Conservation (phyloP, 2,888 invertebrate genomes). For the Harpalus rubripes region DNA sequence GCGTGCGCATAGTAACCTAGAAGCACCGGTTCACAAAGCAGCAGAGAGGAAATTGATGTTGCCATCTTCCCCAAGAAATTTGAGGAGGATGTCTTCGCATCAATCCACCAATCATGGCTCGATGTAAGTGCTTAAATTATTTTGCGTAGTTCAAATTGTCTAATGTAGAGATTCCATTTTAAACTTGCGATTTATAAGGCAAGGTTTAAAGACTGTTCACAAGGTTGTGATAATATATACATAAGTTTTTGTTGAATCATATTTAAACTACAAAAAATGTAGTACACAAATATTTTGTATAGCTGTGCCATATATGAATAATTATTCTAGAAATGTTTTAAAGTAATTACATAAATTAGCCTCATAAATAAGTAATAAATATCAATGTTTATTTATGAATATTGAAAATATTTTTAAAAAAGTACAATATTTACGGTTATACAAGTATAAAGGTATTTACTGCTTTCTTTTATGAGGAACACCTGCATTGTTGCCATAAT, state of each 20-base stretch:
- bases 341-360: background rate
- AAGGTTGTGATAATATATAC: slow-evolving; percentile 34
- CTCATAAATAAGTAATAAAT: no score
- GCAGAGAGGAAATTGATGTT: slow-evolving; percentile 43
- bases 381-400: background rate
- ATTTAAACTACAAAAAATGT: slow-evolving; percentile 4
- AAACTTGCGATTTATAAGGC: background rate
- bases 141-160: slow-evolving; percentile 8
- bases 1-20: slow-evolving; percentile 51
- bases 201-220: slow-evolving; percentile 25
- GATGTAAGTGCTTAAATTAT: slow-evolving; percentile 56
- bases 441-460: background rate
- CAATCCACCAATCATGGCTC: slow-evolving; percentile 64
- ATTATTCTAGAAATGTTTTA: background rate
- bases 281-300: background rate
- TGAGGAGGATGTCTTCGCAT: slow-evolving; percentile 42
- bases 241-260: slow-evolving; percentile 19
- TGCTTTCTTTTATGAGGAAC: background rate
- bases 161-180: slow-evolving; percentile 40
- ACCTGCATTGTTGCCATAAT: background rate
- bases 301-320: slow-evolving; percentile 18
- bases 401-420: background rate
- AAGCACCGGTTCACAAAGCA: slow-evolving; percentile 46
- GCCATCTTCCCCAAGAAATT: slow-evolving; percentile 50
- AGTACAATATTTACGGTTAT: background rate